Base-by-base conservation (phyloP, 2,113 vertebrate species). In the Saimiri boliviensis region DNA sequence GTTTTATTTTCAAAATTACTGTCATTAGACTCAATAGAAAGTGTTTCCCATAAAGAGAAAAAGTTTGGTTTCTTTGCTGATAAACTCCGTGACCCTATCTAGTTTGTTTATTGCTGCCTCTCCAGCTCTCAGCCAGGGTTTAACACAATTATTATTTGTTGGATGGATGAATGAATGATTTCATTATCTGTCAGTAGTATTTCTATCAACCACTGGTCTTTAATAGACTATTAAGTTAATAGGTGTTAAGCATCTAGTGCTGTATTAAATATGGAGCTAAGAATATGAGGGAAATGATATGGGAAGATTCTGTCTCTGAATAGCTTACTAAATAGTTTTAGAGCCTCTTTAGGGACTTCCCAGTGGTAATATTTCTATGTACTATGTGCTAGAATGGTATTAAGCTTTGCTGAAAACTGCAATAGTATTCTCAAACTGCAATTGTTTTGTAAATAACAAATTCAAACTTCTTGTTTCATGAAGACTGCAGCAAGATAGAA, bases 1-100 rank as follows among this genome's bases (percentile, higher is more conserved):
- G 70, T 66, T 96, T 88, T 84, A n/a, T 90, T 91, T 96, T 85
- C 77, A 93, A 91, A 93, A 87, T 40, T 27, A 73, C 25, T 8
- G 0, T 58, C 32, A 56, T 71, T 47, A 42, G 23, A 58, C 42
- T 52, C 68, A 71, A 13, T 56, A 23, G 80, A n/a, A 93, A n/a
- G 6, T 25, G 1, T 42, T 70, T 77, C 32, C 79, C 83, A 68
- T 27, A 32, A 32, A 88, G 5, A 74, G 10, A 70, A 0, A 4
- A 89, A n/a, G 2, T 42, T 45, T 56, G 13, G 3, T 32, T 45
- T 93, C 70, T 83, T 85, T 86, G 35, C 58, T 27, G 89, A 5
- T 76, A 73, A 88, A 71, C 23, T 54, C 17, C 27, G 19, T 1
- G 8, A 11, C 32, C 21, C 52, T n/a, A 13, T 35, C 73, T 76